Base-by-base conservation (phyloP, 53 echinoderm and acorn worm genomes). In the Echinometra lucunter region DNA sequence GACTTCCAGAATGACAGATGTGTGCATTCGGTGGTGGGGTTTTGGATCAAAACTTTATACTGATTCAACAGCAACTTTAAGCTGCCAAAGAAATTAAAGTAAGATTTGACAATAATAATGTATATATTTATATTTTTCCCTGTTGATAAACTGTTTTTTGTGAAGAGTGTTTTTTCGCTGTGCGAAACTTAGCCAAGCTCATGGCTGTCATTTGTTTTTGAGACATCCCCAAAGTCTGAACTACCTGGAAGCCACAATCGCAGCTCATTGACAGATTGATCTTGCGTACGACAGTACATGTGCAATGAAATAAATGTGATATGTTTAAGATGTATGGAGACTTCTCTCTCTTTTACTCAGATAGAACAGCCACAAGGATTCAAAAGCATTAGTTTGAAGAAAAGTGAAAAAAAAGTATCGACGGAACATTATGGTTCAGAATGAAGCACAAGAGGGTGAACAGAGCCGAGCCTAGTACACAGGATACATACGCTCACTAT, bases 1-100 rank as follows among this genome's bases (percentile, higher is more conserved):
- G 94, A 94, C 94, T 94, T 94, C 94, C 94, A 94, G 94, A 58
- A 94, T 94, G 83, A 83, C 94, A 45, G 45, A 83, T 94, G 94
- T 94, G 94, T 94, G 94, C 94, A 94, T 94, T 94, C 94, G 94
- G 94, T 94, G 94, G 94, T 94, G 94, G 94, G 94, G 94, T 94
- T 94, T 94, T 83, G 94, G 94, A 94, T 94, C 94, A 94, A 94
- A 94, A 94, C 94, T 94, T 94, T 94, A 60, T 94, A 92, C 74
- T 92, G 92, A 75, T 92, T 92, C 60, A 92, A 94, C 94, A 94
- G 94, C 94, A 85, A 94, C 94, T 94, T 94, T 82, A 44, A 82
- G 94, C 94, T 94, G 94, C 94, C 94, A 94, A 94, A 94, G 94
- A 94, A 83, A 94, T 60, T 94, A 83, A 85, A 58, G 67, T 83